phyloP scores from a whole-genome alignment of 92 coral and sea anemone genomes.

The Micromussa lordhowensis region DNA sequence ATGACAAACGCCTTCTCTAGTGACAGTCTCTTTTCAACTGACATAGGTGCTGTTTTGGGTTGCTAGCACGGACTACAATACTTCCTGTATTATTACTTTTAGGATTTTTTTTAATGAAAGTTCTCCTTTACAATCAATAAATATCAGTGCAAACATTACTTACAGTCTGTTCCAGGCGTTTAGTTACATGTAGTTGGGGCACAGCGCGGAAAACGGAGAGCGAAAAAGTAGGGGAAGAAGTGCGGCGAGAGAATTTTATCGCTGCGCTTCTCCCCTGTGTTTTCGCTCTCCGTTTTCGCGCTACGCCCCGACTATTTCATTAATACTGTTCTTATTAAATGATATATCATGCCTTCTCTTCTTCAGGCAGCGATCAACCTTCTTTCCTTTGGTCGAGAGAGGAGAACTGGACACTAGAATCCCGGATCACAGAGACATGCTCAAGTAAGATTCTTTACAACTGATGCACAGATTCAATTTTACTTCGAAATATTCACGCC shows the following conservation, averaged over 20 bases:
- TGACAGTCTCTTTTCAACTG: neutral
- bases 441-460: constrained; percentile 71
- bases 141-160: too few relatives aligned
- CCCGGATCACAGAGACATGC: constrained; percentile 94
- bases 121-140: too few relatives aligned
- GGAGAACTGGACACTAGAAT: constrained; percentile 79
- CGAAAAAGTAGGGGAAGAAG: too few relatives aligned
- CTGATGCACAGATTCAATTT: neutral
- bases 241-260: too few relatives aligned
- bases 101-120: too few relatives aligned
- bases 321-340: too few relatives aligned
- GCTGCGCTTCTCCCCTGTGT: too few relatives aligned
- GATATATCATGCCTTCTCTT: neutral
- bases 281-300: too few relatives aligned
- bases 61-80: neutral
- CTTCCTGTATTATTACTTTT: neutral
- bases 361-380: constrained; percentile 86
- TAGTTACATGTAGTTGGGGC: too few relatives aligned
- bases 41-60: neutral
- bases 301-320: too few relatives aligned
- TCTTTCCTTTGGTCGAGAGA: constrained; percentile 92
- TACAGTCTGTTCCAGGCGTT: too few relatives aligned
- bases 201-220: too few relatives aligned
- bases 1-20: neutral
- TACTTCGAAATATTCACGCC: neutral